Evolutionary conservation across 2,797 vertebrate genomes (phyloP), one percentile per base, ranked within the genome.

Genomic region (Channallabes apus): DNA sequence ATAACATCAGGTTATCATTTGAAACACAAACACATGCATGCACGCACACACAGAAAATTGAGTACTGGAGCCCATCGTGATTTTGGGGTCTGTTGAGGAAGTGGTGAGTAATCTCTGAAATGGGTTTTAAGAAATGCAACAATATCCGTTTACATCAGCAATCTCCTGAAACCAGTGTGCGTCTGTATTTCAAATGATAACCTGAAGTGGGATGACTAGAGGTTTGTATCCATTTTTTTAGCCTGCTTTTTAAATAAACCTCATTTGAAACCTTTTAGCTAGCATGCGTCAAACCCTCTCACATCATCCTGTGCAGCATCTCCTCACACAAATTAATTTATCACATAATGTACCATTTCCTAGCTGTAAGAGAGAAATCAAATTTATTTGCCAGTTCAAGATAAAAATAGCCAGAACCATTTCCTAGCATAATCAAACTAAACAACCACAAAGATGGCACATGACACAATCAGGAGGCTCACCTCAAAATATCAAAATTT

Each of bases 211-310:
- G 58, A 38, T 41, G 24, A 24, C 56, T 35, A 35, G 9, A 77
- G 18, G 9, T 59, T 18, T 59, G 5, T 11, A 61, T 12, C 24
- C 29, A 9, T 58, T 14, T 65, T 41, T 56, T 59, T 35, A n/a
- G 46, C 17, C 71, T 69, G 54, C 20, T 22, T 22, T 27, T 29
- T 17, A 32, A 79, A 54, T 56, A 14, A 84, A 69, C 69, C 51
- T 84, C 76, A 76, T 71, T 84, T 85, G 41, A 84, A 81, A 17
- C n/a, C n/a, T 71, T 86, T 85, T 32, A 84, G 58, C 65, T 12
- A 51, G 22, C 14, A 15, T 65, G 24, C 11, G 56, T 76, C 46
- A 77, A 18, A 69, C 80, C 15, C 38, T n/a, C 14, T 51, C 29
- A 58, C 73, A 71, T 71, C 64, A 86, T 61, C 14, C 8, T 27